Evolutionary conservation across 2,888 invertebrate species (phyloP).

Genomic region (Ectemnius cavifrons): DNA sequence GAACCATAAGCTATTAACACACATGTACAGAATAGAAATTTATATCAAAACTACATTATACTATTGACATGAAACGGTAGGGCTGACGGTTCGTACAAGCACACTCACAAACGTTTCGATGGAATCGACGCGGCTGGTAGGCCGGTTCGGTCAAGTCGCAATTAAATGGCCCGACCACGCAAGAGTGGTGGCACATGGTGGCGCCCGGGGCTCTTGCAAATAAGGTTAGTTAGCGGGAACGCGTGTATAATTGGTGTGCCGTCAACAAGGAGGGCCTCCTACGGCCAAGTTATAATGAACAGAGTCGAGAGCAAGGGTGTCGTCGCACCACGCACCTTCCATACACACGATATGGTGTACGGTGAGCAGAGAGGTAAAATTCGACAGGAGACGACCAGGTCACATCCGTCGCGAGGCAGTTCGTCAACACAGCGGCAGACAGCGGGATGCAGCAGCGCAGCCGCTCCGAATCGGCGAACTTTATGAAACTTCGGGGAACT

Average conservation of each 20-base stretch:
- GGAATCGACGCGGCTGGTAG: conserved; percentile 17
- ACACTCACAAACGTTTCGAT: too few relatives aligned
- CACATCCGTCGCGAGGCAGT: conserved; percentile 42
- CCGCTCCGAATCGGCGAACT: conserved; percentile 59
- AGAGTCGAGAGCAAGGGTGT: conserved; percentile 26
- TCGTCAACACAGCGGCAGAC: conserved; percentile 29
- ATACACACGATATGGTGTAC: not conserved
- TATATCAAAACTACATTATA: too few relatives aligned
- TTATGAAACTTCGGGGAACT: conserved; percentile 56
- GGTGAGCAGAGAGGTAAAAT: too few relatives aligned
- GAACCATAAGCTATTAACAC: too few relatives aligned
- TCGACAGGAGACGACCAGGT: too few relatives aligned
- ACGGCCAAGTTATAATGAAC: conserved; percentile 72
- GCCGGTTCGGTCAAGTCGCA: conserved; percentile 65
- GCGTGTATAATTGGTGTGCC: conserved; percentile 73
- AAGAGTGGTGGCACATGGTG: conserved; percentile 22
- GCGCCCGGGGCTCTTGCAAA: conserved; percentile 66
- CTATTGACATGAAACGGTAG: too few relatives aligned
- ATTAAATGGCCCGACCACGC: conserved; percentile 62
- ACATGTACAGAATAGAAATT: too few relatives aligned
- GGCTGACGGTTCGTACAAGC: too few relatives aligned
- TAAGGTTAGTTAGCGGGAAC: conserved; percentile 74
- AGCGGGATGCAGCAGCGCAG: conserved; percentile 28
- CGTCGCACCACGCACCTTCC: conserved; percentile 34
- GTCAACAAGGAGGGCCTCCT: conserved; percentile 67